Evolutionary conservation across 2,797 vertebrate species (phyloP), one percentile per base, ranked within the genome.

Genomic region (Phyllotis vaccarum): DNA sequence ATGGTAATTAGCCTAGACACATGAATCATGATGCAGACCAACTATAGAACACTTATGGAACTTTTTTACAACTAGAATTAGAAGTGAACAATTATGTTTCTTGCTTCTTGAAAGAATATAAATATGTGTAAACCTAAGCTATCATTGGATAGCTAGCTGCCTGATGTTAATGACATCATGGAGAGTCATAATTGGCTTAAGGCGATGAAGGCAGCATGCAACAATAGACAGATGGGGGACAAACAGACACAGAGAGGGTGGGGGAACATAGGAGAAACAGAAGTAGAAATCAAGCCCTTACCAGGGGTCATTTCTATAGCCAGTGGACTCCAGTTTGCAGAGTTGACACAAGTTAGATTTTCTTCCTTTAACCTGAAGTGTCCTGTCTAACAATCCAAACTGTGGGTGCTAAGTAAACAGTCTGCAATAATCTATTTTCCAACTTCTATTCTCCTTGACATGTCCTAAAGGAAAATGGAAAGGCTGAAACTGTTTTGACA

Each of bases 351-450:
- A 81, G 16, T 13, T 46, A 58, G 29, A 88, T 88, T 27, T 80
- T 78, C 82, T 22, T 81, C 82, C 27, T 80, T 89, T 80, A 86
- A 91, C 54, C 60, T 60, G 64, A 91, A 27, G 43, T 82, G 58
- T 64, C 37, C 37, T 76, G 68, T 90, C 46, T 90, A 70, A 93
- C 85, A 83, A 37, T 7, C 70, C 58, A 93, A 80, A 89, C 64
- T 92, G 43, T 90, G 66, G 31, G 24, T 83, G 56, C 40, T 93
- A 79, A 89, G 19, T 81, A 96, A 95, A 95, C 72, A 87, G 79
- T 93, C 52, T 76, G 21, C 74, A 83, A 75, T 60, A 92, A 89
- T 76, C n/a, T 83, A 58, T 92, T 93, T 91, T 72, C 52, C 14
- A 91, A 34, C 52, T 95, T 86, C 34, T 56, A 76, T 58, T 89